These are phyloP conservation scores for Galemys pyrenaicus DNA, from an alignment of 2,113 vertebrate species.

Conservation along the genomic window DNA sequence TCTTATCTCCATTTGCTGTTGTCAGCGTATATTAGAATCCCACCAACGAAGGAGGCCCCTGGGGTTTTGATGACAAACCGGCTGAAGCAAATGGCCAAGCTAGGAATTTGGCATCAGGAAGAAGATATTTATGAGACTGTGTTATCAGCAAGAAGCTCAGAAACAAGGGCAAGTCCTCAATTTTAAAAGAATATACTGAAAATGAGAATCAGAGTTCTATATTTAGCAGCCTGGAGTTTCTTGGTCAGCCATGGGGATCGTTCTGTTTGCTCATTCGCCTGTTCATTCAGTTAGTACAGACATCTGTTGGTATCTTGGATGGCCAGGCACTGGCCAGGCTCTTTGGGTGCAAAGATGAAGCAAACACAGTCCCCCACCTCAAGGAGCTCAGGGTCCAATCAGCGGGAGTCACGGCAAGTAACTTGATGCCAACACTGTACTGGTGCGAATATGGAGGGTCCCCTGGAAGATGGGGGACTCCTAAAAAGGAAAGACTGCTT, in stretches of 20 bases:
- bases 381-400: neutral
- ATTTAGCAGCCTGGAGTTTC: neutral
- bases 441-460: neutral
- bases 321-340: neutral
- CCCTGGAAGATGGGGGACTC: accelerated
- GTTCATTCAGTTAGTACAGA: neutral
- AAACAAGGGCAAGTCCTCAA: slow-evolving; percentile 59
- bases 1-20: slow-evolving; percentile 79
- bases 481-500: neutral
- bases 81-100: slow-evolving; percentile 67
- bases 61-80: slow-evolving; percentile 70
- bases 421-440: accelerated
- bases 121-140: slow-evolving; percentile 60
- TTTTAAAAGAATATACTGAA: slow-evolving; percentile 67
- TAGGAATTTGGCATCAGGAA: neutral
- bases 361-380: too few species aligned
- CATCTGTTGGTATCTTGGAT: neutral
- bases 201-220: slow-evolving; percentile 30
- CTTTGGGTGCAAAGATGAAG: neutral
- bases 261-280: neutral
- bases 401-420: neutral
- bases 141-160: slow-evolving; percentile 27
- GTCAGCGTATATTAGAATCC: slow-evolving; percentile 79
- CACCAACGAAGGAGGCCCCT: slow-evolving; percentile 67
- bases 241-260: neutral